A percentile compares a stretch with the other conserved stretches of the same genome.
Evolutionary conservation across 2,797 vertebrate genomes (phyloP).

Genomic region (Artibeus jamaicensis): DNA sequence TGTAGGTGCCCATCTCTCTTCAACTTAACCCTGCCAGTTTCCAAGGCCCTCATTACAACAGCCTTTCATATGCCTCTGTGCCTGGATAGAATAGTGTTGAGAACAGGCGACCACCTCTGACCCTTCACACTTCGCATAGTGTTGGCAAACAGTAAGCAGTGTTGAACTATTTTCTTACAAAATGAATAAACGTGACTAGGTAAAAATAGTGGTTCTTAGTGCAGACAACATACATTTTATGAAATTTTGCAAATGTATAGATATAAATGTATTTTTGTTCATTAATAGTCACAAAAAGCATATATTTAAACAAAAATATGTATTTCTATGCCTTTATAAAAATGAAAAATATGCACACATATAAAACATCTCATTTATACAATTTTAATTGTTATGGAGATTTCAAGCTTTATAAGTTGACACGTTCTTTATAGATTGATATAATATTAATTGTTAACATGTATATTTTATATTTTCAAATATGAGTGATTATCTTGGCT

Average conservation of each 20-base stretch:
- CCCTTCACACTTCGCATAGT: fast-evolving
- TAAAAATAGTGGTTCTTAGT: not conserved
- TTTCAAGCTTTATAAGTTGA: not conserved
- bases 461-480: not conserved
- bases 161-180: not conserved
- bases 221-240: not conserved
- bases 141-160: not conserved
- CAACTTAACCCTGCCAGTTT: fast-evolving
- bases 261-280: not conserved
- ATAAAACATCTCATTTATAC: not conserved
- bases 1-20: fast-evolving
- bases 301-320: not conserved
- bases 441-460: not conserved
- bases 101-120: fast-evolving
- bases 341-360: not conserved
- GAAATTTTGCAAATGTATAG: not conserved
- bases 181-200: not conserved
- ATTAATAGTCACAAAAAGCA: not conserved
- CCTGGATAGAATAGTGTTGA: not conserved
- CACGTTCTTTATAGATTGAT: not conserved
- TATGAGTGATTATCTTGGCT: not conserved
- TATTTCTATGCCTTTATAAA: too few species aligned
- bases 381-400: not conserved
- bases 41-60: not conserved
- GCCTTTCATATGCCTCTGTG: too few species aligned